Conservation (phyloP, 2,797 vertebrate genomes). For the Hapalemur alaotrensis region DNA sequence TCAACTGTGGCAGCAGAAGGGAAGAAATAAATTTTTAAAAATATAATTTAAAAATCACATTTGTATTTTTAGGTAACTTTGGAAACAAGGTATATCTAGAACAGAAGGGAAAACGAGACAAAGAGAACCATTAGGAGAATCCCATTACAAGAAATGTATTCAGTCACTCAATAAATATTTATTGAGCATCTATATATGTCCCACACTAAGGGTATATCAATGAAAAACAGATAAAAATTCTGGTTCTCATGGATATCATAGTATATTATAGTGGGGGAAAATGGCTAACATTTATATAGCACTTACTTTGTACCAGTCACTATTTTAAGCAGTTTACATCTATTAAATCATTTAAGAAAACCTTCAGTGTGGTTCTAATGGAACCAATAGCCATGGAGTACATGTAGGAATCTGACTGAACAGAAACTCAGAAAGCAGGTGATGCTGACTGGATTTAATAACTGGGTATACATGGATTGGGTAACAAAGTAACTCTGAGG, state of each 20-base stretch:
- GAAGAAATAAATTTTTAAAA: not conserved
- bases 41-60: not conserved
- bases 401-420: not conserved
- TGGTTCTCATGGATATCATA: not conserved
- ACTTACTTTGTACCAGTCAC: not conserved
- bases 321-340: not conserved
- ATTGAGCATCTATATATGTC: not conserved
- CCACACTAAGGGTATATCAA: not conserved
- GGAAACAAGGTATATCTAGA: not conserved
- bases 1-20: not conserved
- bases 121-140: not conserved
- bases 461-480: not conserved
- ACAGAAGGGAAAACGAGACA: not conserved
- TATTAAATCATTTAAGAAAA: not conserved
- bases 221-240: not conserved
- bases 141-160: not conserved
- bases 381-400: not conserved
- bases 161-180: not conserved
- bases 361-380: not conserved
- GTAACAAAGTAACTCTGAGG: not conserved
- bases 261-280: not conserved
- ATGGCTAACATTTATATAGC: not conserved
- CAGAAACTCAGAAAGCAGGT: not conserved
- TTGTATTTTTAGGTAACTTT: not conserved
- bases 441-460: not conserved